These are phyloP conservation scores for Momotus momota DNA, from an alignment of 2,797 vertebrate genomes.

Conservation along the genomic window DNA sequence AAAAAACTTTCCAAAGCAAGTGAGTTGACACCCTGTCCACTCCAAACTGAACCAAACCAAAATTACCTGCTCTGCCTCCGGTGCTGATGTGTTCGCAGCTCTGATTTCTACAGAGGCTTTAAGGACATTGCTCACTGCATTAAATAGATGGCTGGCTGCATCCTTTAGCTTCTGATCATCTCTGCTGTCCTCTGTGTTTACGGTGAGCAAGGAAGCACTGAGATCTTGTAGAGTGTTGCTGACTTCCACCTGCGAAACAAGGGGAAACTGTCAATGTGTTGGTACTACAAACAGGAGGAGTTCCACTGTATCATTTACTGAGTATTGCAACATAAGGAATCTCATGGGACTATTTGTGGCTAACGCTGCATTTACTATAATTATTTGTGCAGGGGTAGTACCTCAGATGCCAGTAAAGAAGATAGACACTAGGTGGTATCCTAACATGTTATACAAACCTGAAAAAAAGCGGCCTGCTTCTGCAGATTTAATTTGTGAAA, in stretches of 20 bases:
- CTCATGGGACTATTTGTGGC: not conserved
- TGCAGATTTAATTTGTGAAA: not conserved
- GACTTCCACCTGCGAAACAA: conserved; percentile 81
- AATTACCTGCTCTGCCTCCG: conserved; percentile 33
- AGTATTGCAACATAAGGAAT: not conserved
- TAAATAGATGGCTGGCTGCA: conserved; percentile 83
- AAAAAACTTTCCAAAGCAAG: not conserved
- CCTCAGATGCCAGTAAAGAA: not conserved
- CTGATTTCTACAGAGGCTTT: conserved; percentile 79
- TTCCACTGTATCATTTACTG: not conserved
- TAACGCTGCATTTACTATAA: not conserved
- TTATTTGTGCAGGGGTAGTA: not conserved
- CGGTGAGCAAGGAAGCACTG: conserved; percentile 83
- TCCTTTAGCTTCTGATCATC: conserved; percentile 73
- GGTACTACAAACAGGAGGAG: not conserved
- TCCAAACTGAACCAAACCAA: not conserved
- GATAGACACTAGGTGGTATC: not conserved
- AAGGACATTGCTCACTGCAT: conserved; percentile 88
- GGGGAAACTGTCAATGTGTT: not conserved
- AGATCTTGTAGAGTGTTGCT: conserved; percentile 82
- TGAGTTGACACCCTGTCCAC: not conserved
- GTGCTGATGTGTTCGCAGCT: not conserved
- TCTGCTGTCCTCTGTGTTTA: conserved; percentile 70
- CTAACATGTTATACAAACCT: not conserved
- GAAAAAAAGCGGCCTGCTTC: not conserved